Conservation (phyloP, 2,888 invertebrate genomes). For the Sympetrum striolatum region DNA sequence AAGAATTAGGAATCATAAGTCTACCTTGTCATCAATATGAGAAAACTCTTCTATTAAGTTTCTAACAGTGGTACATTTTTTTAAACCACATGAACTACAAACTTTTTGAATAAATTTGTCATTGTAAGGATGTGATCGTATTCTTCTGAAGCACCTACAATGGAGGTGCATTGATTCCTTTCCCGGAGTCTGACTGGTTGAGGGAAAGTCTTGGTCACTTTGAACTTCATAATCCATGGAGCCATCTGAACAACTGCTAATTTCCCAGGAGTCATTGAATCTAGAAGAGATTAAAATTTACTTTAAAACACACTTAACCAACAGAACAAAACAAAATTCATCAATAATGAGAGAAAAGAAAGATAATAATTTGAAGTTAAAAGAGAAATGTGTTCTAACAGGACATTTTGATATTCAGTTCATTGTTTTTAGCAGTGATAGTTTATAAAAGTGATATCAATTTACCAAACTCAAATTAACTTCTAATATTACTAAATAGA, state of each 20-base stretch:
- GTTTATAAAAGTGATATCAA: too few species aligned
- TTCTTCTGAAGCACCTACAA: neutral
- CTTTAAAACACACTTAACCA: neutral
- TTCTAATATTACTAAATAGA: too few species aligned
- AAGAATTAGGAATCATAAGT: neutral
- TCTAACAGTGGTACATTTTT: neutral
- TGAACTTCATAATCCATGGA: neutral
- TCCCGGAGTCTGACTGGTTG: neutral
- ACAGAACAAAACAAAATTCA: neutral
- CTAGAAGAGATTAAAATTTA: neutral
- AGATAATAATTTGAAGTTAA: too few species aligned
- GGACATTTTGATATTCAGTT: too few species aligned
- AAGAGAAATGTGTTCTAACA: too few species aligned
- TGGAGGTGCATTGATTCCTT: neutral
- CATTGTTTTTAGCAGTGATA: too few species aligned
- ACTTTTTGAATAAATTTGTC: neutral
- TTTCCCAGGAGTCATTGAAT: slow-evolving; percentile 5
- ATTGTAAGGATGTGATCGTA: slow-evolving; percentile 2
- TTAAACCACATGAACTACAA: neutral
- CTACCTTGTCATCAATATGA: neutral
- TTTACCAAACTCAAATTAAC: too few species aligned
- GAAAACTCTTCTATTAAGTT: neutral
- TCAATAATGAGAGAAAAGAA: neutral
- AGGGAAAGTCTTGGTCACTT: neutral
- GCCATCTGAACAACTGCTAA: neutral